Base-by-base conservation (phyloP, 2,113 vertebrate genomes). In the Seriola aureovittata region DNA sequence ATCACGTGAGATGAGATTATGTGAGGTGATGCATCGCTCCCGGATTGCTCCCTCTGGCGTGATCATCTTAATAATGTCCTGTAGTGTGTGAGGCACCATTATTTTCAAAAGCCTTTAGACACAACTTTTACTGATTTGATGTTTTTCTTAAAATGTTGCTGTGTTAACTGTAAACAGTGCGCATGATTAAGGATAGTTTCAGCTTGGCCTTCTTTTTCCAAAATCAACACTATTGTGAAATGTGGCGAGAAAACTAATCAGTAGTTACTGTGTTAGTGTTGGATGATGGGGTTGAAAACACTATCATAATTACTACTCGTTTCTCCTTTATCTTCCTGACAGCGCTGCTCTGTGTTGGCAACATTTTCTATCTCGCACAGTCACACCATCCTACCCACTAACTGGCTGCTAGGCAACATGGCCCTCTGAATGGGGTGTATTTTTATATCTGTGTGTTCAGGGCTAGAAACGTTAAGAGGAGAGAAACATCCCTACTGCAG, bases 371-470 rank as follows among this genome's bases (percentile, higher is more conserved):
- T 83, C 78, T 90, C 82, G 78, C 82, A 80, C 78, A 50, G 80
- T 90, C 91, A 90, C 91, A 92, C 88, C 90, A 92, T 92, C 88
- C 89, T 90, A 91, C 92, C 89, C 88, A 88, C 88, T 85, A 86
- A 83, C 86, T 88, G 91, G 92, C 92, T 94, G 93, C 93, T 93
- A 93, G 93, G 93, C 93, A 94, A 94, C 93, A 70, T 89, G 78
- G 84, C 62, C 54, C 80, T 86, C 89, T 92, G 90, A 94, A 92
- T 91, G 85, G 81, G 58, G 74, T 92, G 80, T 92, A 92, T 94
- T 92, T 94, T 92, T 93, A 85, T 89, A 91, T 88, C 87, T 55
- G 78, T 80, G 89, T 81, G 86, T 83, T 90, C 64, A 85, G 78
- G 72, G 78, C 85, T 82, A 59, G 67, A 90, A 80, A 84, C 58